Conservation (phyloP, 2,888 invertebrate species). For the Cerceris ruficornis region DNA sequence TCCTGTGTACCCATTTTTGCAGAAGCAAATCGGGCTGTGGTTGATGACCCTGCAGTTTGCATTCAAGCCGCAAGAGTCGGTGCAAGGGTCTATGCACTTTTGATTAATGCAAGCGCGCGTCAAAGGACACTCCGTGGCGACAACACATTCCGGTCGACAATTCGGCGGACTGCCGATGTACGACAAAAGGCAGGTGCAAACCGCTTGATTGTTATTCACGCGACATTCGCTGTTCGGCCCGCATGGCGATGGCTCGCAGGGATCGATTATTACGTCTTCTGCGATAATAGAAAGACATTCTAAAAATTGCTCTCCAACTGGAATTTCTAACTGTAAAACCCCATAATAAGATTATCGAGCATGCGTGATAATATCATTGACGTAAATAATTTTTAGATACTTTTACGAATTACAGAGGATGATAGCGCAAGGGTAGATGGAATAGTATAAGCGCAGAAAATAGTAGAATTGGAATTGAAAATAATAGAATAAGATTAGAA, state of each 20-base stretch:
- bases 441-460: no score
- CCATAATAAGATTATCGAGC: no score
- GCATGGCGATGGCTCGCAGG: conserved; percentile 82
- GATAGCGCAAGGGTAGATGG: no score
- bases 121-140: conserved; percentile 89
- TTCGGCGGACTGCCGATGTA: conserved; percentile 90
- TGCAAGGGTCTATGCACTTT: conserved; percentile 87
- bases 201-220: conserved; percentile 80
- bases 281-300: conserved; percentile 34
- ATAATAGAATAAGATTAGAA: no score
- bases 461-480: no score
- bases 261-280: conserved; percentile 59
- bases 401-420: no score
- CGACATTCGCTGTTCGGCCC: conserved; percentile 83
- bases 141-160: conserved; percentile 90
- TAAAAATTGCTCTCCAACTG: no score
- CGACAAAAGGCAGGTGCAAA: conserved; percentile 89
- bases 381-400: no score
- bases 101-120: conserved; percentile 91
- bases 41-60: conserved; percentile 86
- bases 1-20: conserved; percentile 81
- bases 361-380: no score
- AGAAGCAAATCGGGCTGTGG: conserved; percentile 83
- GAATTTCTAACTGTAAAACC: no score
- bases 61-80: conserved; percentile 83